Base-by-base conservation (phyloP, 2,113 vertebrate species). In the Mus pahari region DNA sequence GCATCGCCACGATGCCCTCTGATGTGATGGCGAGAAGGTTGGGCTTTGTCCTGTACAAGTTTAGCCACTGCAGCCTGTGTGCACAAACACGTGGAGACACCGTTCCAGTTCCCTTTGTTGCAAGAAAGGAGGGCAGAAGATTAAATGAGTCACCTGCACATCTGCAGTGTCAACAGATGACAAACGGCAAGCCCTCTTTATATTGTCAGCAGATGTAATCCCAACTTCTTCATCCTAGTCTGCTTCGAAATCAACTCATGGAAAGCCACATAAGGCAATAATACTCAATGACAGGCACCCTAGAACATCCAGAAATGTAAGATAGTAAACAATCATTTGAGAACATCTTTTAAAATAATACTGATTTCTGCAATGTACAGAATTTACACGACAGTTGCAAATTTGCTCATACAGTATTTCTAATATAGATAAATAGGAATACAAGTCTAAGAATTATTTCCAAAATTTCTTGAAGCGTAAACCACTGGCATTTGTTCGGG, bases 331-430 rank as follows among this genome's bases (percentile, higher is more conserved):
- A 97, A 97, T 70, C 78, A 92, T 95, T 94, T 96, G 96, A 98
- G 92, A 97, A 95, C 94, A 95, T 82, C 93, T 97, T 96, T 96
- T 97, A 98, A 95, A 98, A 98, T 98, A 99, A 99, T 97, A 98
- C 98, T 98, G 97, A 97, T 94, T 98, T 98, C 98, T 98, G 97
- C 98, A 98, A 97, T 98, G 98, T 98, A 98, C 98, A 99, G 98
- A 98, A 99, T 99, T 98, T 99, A 99, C 99, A 99, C 92, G 95
- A 98, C 95, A 98, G 98, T 96, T 97, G 96, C 97, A 98, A 83
- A 89, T 94, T 68, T 90, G 97, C 98, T 98, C 92, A 86, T 98
- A 98, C 94, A 98, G 98, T 94, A 97, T 97, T 96, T 90, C 8
- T 96, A 98, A 97, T 97, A 98, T 88, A 98, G 98, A 98, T 98